These are phyloP conservation scores for Erethizon dorsatum DNA, from an alignment of 2,797 vertebrate genomes.

Conservation along the genomic window DNA sequence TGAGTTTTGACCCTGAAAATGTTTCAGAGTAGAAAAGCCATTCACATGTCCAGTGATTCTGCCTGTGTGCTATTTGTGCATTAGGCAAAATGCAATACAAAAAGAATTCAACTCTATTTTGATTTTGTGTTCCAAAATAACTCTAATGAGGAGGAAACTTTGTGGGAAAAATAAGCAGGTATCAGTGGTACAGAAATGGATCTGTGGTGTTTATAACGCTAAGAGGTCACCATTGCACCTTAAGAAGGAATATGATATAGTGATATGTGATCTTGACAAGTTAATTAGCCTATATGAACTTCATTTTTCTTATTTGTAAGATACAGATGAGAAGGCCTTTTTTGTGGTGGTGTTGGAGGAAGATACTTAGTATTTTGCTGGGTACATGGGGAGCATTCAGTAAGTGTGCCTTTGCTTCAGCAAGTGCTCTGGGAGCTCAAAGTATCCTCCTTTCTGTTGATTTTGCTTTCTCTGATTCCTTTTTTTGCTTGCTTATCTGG, in stretches of 20 bases:
- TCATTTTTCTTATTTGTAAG: slow-evolving; percentile 35
- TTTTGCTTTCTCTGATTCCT: not conserved
- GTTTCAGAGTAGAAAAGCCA: not conserved
- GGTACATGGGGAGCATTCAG: not conserved
- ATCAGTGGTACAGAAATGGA: not conserved
- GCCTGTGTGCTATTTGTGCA: not conserved
- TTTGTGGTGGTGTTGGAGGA: not conserved
- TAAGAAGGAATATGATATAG: not conserved
- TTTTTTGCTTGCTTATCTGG: not conserved
- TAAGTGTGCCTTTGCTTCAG: not conserved
- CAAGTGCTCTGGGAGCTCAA: not conserved
- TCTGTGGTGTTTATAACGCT: not conserved
- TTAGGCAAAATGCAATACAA: not conserved
- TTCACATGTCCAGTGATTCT: not conserved
- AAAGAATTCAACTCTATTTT: not conserved
- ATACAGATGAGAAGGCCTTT: not conserved
- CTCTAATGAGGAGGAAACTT: not conserved
- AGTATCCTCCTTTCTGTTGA: slow-evolving; percentile 5
- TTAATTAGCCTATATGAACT: not conserved
- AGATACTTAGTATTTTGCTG: not conserved
- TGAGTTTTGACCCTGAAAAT: not conserved
- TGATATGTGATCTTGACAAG: not conserved
- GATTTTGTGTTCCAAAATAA: slow-evolving; percentile 20
- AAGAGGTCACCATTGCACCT: not conserved
- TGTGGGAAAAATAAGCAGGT: slow-evolving; percentile 17